Evolutionary conservation across 2,888 invertebrate species (phyloP).

Genomic region (Volucella zonaria): DNA sequence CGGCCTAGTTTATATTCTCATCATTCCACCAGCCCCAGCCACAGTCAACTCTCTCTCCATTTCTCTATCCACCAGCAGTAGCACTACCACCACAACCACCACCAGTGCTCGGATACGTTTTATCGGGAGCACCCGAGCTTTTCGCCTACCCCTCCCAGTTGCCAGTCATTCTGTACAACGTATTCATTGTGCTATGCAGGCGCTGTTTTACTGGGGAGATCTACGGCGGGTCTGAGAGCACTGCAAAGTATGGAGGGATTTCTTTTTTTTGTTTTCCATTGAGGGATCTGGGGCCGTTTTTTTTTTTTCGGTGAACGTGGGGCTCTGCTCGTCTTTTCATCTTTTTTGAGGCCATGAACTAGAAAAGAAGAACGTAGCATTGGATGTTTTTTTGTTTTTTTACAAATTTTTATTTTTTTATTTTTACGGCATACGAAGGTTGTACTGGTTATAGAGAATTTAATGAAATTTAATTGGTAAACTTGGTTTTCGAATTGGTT

Average conservation of each 20-base stretch:
- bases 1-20: slow-evolving; percentile 80
- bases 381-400: slow-evolving; percentile 24
- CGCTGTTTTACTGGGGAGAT: slow-evolving; percentile 17
- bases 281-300: slow-evolving; percentile 46
- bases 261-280: slow-evolving; percentile 51
- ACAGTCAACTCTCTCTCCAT: background rate
- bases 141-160: slow-evolving; percentile 25
- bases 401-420: background rate
- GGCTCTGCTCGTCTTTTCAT: slow-evolving; percentile 29
- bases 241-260: slow-evolving; percentile 32
- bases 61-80: too few species aligned
- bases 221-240: slow-evolving; percentile 47
- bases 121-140: background rate
- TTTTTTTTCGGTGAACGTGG: slow-evolving; percentile 12
- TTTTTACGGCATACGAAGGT: background rate
- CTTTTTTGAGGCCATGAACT: slow-evolving; percentile 63
- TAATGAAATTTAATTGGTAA: slow-evolving; percentile 12
- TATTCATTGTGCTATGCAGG: slow-evolving; percentile 45
- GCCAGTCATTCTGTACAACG: slow-evolving; percentile 17
- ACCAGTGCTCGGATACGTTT: too few species aligned
- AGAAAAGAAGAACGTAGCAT: slow-evolving; percentile 61
- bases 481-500: background rate
- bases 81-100: background rate
- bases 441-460: slow-evolving; percentile 6
- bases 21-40: slow-evolving; percentile 36